A percentile compares a stretch with the other conserved stretches of the same genome.
Conservation (phyloP, 1,140 invertebrate species). For the Mercenaria mercenaria region DNA sequence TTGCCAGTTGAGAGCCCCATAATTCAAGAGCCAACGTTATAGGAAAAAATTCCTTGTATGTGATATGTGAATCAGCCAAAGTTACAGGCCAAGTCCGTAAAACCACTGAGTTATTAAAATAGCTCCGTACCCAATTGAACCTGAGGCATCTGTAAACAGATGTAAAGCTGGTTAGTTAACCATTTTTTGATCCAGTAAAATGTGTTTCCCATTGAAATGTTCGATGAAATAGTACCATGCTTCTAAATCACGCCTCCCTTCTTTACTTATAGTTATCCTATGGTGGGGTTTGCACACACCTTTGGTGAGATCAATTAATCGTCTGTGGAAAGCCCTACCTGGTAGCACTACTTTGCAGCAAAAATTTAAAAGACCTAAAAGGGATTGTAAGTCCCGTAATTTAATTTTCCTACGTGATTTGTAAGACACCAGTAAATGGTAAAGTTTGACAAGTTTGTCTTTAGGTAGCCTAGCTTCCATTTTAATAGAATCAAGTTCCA, state of each 20-base stretch:
- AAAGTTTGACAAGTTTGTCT: constrained; percentile 9
- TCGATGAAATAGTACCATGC: background rate
- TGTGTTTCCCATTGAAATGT: constrained; percentile 12
- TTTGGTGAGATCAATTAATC: background rate
- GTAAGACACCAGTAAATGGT: background rate
- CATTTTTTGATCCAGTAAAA: background rate
- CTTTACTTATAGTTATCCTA: background rate
- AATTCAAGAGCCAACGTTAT: too few species aligned
- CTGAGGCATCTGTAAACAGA: background rate
- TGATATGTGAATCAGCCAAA: background rate
- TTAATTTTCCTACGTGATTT: background rate
- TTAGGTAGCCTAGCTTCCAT: constrained; percentile 27
- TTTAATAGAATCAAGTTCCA: constrained; percentile 10
- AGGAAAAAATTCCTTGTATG: background rate
- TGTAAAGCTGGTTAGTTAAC: background rate
- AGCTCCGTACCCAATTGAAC: background rate
- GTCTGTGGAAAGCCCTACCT: too few species aligned
- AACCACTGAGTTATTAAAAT: background rate
- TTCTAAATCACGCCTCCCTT: background rate
- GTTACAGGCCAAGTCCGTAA: background rate
- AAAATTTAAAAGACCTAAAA: constrained; percentile 6
- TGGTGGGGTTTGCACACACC: background rate
- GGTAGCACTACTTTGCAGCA: background rate
- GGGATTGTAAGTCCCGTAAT: background rate
- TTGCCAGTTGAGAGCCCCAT: background rate